These are phyloP conservation scores for Halichondria panicea DNA, from an alignment of 37 sponge, comb jelly and placozoan species.

Conservation along the genomic window DNA sequence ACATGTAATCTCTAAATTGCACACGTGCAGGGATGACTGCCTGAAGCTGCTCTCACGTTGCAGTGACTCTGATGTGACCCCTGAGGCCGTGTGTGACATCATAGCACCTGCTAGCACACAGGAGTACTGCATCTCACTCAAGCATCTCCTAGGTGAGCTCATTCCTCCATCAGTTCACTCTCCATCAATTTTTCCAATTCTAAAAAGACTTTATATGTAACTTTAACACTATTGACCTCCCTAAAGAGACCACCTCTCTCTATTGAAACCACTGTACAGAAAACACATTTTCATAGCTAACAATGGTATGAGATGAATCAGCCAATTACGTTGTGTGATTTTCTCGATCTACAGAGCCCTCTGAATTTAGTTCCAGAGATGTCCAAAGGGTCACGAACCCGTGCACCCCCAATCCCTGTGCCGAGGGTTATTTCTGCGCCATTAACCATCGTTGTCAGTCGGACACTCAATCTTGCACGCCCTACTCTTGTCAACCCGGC, in stretches of 20 bases:
- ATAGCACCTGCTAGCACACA: conserved; percentile 29
- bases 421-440: conserved; percentile 39
- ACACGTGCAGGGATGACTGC: conserved; percentile 51
- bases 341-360: too few species aligned
- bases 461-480: conserved; percentile 15
- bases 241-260: too few species aligned
- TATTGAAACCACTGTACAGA: too few species aligned
- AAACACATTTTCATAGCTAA: too few species aligned
- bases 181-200: too few species aligned
- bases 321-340: too few species aligned
- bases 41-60: conserved; percentile 31
- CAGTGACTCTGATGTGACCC: conserved; percentile 12
- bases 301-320: too few species aligned
- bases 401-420: conserved; percentile 63
- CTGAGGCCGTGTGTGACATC: conserved; percentile 36
- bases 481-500: conserved; percentile 46
- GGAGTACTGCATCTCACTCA: conserved; percentile 25
- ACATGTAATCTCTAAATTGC: too few species aligned
- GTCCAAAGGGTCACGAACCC: conserved; percentile 22
- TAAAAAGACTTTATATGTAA: too few species aligned
- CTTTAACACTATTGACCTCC: too few species aligned
- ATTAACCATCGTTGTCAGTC: conserved; percentile 48
- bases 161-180: too few species aligned
- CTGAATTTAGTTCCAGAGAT: too few species aligned
- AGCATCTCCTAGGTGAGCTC: conserved; percentile 23